These are phyloP conservation scores for Tetraneura akinire DNA, from an alignment of 1,140 invertebrate genomes.

Conservation along the genomic window DNA sequence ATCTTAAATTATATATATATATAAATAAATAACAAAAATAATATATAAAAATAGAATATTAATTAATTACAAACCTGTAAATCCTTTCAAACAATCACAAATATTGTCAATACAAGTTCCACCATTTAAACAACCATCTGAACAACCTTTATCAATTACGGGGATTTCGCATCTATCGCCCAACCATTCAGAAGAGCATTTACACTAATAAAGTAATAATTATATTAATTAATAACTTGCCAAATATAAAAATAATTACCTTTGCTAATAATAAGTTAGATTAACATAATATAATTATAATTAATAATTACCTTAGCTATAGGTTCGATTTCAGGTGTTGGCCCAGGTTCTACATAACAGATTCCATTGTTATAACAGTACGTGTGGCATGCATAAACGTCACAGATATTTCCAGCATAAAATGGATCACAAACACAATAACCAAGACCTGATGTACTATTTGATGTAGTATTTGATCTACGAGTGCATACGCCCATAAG, in stretches of 20 bases:
- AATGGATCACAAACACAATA: constrained; percentile 35
- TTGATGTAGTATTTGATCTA: too few species aligned
- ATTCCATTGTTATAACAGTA: constrained; percentile 42
- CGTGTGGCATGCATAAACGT: constrained; percentile 8
- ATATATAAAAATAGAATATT: too few species aligned
- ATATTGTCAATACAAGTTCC: constrained; percentile 62
- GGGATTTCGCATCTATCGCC: constrained; percentile 69
- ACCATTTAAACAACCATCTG: constrained; percentile 61
- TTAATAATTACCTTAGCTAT: constrained; percentile 9
- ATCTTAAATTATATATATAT: background rate
- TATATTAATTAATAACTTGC: background rate
- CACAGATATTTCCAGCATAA: constrained; percentile 26
- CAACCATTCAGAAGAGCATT: constrained; percentile 67
- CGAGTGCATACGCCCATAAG: constrained; percentile 23
- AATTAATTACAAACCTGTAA: constrained; percentile 58
- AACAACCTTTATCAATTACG: constrained; percentile 57
- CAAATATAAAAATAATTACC: background rate
- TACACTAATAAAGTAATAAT: constrained; percentile 59
- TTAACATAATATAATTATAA: background rate
- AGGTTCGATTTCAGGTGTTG: constrained; percentile 1
- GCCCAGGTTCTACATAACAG: constrained; percentile 36
- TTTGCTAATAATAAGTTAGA: too few species aligned
- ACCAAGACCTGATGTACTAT: constrained; percentile 4
- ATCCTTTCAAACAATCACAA: constrained; percentile 61
- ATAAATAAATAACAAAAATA: background rate